Percentiles rank a stretch among this genome's conserved stretches.
phyloP scores from a whole-genome alignment of 2,797 vertebrate species.

The Telmatherina bonti region DNA sequence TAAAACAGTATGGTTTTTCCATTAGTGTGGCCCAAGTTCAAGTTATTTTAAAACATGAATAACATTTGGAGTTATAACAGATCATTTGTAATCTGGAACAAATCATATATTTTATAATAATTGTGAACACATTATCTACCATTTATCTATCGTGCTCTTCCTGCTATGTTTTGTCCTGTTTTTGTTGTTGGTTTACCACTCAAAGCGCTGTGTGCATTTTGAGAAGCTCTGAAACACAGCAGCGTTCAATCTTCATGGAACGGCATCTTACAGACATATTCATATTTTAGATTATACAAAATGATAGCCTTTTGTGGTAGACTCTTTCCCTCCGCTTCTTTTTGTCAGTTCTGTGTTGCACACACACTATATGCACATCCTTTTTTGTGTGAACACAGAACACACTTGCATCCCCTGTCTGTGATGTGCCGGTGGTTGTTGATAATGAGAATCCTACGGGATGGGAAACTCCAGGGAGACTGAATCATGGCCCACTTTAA shows the following conservation, averaged over 20 bases:
- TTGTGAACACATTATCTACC: background rate
- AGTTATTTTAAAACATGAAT: constrained; percentile 8
- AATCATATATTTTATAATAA: background rate
- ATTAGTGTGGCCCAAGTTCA: background rate
- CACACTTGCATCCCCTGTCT: constrained; percentile 61
- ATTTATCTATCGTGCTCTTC: background rate
- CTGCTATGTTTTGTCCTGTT: constrained; percentile 14
- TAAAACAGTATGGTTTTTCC: background rate
- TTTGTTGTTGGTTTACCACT: constrained; percentile 13
- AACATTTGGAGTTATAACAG: background rate
- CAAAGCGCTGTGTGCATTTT: constrained; percentile 9
- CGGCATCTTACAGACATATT: constrained; percentile 59
- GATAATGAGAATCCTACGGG: constrained; percentile 82
- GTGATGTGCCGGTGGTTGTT: constrained; percentile 78
- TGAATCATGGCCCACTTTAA: constrained; percentile 77
- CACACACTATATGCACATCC: constrained; percentile 35
- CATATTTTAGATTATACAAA: constrained; percentile 71
- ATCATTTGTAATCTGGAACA: constrained; percentile 1
- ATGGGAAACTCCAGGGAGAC: constrained; percentile 74
- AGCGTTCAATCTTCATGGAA: constrained; percentile 53
- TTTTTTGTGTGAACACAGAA: constrained; percentile 27
- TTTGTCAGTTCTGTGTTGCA: constrained; percentile 48
- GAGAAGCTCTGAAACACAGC: constrained; percentile 44
- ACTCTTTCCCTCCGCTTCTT: constrained; percentile 38
- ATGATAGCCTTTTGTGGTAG: constrained; percentile 64